Base-by-base conservation (phyloP, 2,113 vertebrate species). In the Dolichallabes microphthalmus region DNA sequence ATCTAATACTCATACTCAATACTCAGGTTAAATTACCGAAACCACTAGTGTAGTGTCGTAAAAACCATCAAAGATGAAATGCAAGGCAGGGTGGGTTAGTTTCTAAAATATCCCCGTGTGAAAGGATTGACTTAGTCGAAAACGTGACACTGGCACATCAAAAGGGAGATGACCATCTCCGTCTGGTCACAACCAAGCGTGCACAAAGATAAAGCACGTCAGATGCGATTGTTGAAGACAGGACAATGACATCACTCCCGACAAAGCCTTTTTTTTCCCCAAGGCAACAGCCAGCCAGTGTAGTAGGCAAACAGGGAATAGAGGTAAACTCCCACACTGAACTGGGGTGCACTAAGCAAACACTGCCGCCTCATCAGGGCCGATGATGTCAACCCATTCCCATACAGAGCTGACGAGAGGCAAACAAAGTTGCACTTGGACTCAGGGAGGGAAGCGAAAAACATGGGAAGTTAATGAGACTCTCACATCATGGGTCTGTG, bases 131-230 rank as follows among this genome's bases (percentile, higher is more conserved):
- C 87, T 80, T 92, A 89, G 91, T 93, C 90, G 90, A 80, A 83
- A 78, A 87, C 74, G 85, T 90, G 83, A 85, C 90, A 84, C 82
- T 63, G 75, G 88, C 88, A 55, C 86, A 89, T 90, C 88, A 85
- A 87, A 85, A 80, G 80, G 88, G 87, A 90, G 91, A 60, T 84
- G 77, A 83, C 82, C 88, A 83, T 82, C 86, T 89, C 82, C 87
- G 88, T 87, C 86, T 81, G 91, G 88, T 89, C 76, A 89, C 83
- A 84, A 87, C 84, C 84, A 82, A 80, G 86, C 88, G 84, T 94
- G 94, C 94, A 95, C 94, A 95, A 94, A 94, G 91, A 95, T 94
- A 95, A 95, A 95, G 92, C 90, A 91, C 89, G 93, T 95, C 93
- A 94, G 89, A 92, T 92, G 90, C 81, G 80, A 94, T 95, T 87